These are phyloP conservation scores for Dryobotodes eremita DNA, from an alignment of 2,888 invertebrate species.

Conservation along the genomic window DNA sequence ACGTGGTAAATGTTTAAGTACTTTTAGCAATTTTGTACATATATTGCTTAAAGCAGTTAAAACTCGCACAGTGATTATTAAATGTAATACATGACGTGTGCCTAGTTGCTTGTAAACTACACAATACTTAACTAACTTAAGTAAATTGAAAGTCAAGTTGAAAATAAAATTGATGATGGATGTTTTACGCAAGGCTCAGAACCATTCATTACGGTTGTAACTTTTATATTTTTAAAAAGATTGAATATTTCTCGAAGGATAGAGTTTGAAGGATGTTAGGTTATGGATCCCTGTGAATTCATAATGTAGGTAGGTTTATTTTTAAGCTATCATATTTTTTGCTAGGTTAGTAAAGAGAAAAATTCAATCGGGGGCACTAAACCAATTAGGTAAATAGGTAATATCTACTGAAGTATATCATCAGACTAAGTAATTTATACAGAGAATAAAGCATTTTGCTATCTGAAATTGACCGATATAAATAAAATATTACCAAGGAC, in stretches of 20 bases:
- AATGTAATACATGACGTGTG: too few species aligned
- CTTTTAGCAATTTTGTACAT: not conserved
- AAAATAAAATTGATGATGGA: too few species aligned
- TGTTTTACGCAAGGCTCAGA: not conserved
- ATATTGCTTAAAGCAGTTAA: not conserved
- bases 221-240: not conserved
- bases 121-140: too few species aligned
- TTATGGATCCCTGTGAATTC: not conserved
- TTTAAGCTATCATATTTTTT: not conserved
- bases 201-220: not conserved
- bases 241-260: not conserved
- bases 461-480: not conserved
- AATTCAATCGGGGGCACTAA: conserved; percentile 14
- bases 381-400: conserved; percentile 13
- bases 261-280: not conserved
- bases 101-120: too few species aligned
- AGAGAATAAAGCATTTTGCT: conserved; percentile 3
- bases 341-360: not conserved
- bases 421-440: conserved; percentile 12
- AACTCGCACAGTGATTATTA: too few species aligned
- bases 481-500: not conserved
- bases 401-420: conserved; percentile 22
- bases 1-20: not conserved
- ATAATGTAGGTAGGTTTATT: not conserved
- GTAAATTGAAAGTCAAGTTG: too few species aligned